Evolutionary conservation across 2,888 invertebrate genomes (phyloP), one percentile per base, ranked within the genome.

Genomic region (Perizoma affinitatum): DNA sequence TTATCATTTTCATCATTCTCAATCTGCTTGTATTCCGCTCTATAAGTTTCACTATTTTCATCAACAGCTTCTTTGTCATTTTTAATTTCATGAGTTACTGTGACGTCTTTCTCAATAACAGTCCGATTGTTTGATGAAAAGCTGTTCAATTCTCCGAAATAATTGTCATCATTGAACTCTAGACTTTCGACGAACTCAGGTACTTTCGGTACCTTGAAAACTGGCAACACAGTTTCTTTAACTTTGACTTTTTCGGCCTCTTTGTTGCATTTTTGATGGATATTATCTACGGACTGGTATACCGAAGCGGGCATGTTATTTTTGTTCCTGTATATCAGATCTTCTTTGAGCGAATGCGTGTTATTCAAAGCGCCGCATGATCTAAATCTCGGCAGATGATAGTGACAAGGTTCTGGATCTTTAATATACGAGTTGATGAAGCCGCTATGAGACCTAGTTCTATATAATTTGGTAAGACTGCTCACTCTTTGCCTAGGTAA

Each of bases 131-230:
- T 78, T 4, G 86, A 80, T 6, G 86, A 79, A 53, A 87, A 90
- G 63, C 85, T 86, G 41, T 78, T 82, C 4, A 88, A 66, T 49
- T 88, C 88, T 7, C 78, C 82, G 44, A 91, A 75, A 72, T 91
- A 92, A 54, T 84, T 86, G 69, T 92, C 92, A 67, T 92, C 92
- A 46, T 79, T 88, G 56, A 91, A 92, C 55, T 92, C 92, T 70
- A 91, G 89, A 60, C 87, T 86, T 40, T 90, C 88, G 50, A 90
- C 86, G 54, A 90, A 90, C 65, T 90, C 88, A 0, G 67, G 56
- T 4, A 72, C 72, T 54, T 75, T 77, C 6, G 71, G 73, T 0
- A 84, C 65, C 74, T 83, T 83, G 9, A 75, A 82, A 0, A 87
- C 69, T 0, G 88, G 83, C 5, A 90, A 70, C 0, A 68, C 53